Base-by-base conservation (phyloP, 1,140 invertebrate species). In the Limonius californicus region DNA sequence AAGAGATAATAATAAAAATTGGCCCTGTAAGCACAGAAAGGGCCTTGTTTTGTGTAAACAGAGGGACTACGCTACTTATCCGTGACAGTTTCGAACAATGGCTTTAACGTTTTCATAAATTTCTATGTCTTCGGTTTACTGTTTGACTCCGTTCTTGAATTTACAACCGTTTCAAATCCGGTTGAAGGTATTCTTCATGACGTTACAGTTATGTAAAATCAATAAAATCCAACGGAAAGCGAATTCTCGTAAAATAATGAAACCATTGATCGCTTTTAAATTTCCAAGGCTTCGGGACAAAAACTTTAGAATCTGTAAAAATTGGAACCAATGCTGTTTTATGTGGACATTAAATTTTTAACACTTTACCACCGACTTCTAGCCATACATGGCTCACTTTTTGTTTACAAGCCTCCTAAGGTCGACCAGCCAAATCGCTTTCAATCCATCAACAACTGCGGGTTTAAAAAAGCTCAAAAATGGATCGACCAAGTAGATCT, bases 321-420 rank as follows among this genome's bases (percentile, higher is more conserved):
- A 14, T 39, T 39, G 2, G 35, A 39, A 39, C 35, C 1, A 9
- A 12, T 9, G 2, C 45, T 6, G 15, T 50, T 50, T 50, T 50
- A 50, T 50, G 45, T 50, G 2, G 45, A 50, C 45, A 50, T 50
- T 50, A 50, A 50, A 50, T 50, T 50, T 45, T 50, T 50, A 50
- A 50, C 45, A 50, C 45, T 18, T 16, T 50, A 50, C 42, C 2
- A 45, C 42, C 42, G n/a, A 45, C 14, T 45, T 45, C 3, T 27
- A 27, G 3, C 23, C 23, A 27, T 27, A 27, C 11, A 39, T n/a
- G 2, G n/a, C 35, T 39, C 7, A 12, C 7, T 50, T 50, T 50
- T 50, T 50, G 45, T 50, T 50, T 7, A n/a, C n/a, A n/a, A n/a
- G n/a, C n/a, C n/a, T n/a, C n/a, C n/a, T n/a, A n/a, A n/a, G n/a